These are phyloP conservation scores for Hirtodrosophila cameraria DNA, from an alignment of 2,888 invertebrate species.

Conservation along the genomic window DNA sequence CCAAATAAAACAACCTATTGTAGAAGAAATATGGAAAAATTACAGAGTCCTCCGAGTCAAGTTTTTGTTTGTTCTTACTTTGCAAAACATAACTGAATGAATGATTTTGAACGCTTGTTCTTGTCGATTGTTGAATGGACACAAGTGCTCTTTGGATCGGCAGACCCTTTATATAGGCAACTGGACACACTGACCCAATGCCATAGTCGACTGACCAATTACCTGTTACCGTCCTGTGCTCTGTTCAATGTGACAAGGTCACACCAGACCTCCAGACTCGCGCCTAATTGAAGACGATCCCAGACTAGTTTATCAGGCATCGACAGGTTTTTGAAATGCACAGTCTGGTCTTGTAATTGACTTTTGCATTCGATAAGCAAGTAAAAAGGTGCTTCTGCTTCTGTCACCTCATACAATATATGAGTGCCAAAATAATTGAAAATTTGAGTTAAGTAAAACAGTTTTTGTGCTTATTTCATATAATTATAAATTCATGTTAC, in stretches of 20 bases:
- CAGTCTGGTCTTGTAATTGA: slow-evolving; percentile 24
- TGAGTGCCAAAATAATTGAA: neutral
- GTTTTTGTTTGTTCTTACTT: slow-evolving; percentile 55
- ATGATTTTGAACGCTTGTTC: slow-evolving; percentile 22
- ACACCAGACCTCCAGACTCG: slow-evolving; percentile 49
- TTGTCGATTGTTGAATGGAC: slow-evolving; percentile 42
- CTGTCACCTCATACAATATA: slow-evolving; percentile 20
- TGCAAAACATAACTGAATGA: slow-evolving; percentile 66
- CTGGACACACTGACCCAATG: slow-evolving; percentile 66
- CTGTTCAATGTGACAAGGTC: slow-evolving; percentile 60
- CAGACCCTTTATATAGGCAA: slow-evolving; percentile 59
- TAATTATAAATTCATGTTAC: too few species aligned
- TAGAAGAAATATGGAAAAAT: neutral
- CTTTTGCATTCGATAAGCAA: slow-evolving; percentile 10
- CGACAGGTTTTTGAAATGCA: slow-evolving; percentile 63
- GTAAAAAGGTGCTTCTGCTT: slow-evolving; percentile 11
- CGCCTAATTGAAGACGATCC: slow-evolving; percentile 59
- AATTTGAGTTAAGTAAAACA: neutral
- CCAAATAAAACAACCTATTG: slow-evolving; percentile 47
- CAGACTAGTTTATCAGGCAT: slow-evolving; percentile 68
- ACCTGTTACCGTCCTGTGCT: slow-evolving; percentile 49
- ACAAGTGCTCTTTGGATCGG: slow-evolving; percentile 23
- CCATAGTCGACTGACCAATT: slow-evolving; percentile 46
- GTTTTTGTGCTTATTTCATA: too few species aligned
- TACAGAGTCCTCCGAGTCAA: neutral